Percentiles rank a stretch among this genome's conserved stretches.
Evolutionary conservation across 2,797 vertebrate genomes (phyloP).

Genomic region (Mycteria americana): DNA sequence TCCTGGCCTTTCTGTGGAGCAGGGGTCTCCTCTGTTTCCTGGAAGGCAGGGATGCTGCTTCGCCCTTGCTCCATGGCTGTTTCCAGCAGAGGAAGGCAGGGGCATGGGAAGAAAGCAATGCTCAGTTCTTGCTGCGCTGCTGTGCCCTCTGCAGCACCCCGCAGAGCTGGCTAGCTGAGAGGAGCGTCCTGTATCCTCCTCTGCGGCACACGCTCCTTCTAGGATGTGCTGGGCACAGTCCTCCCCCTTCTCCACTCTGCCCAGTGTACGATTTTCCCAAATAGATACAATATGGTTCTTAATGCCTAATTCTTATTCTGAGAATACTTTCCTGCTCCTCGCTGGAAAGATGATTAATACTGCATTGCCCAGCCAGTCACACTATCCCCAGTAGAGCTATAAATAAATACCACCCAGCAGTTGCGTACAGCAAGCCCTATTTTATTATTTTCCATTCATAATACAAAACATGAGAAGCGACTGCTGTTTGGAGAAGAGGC

Average conservation of each 20-base stretch:
- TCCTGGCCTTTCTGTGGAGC: background rate
- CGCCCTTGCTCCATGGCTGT: background rate
- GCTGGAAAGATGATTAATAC: conserved; percentile 47
- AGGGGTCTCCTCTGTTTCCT: background rate
- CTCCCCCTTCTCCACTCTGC: background rate
- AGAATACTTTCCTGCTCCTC: background rate
- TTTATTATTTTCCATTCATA: conserved; percentile 65
- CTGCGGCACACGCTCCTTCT: background rate
- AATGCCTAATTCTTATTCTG: conserved; percentile 38
- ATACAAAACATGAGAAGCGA: background rate
- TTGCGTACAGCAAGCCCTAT: conserved; percentile 10
- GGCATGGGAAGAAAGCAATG: background rate
- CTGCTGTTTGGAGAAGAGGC: background rate
- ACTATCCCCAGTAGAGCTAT: conserved; percentile 41
- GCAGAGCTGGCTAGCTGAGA: background rate
- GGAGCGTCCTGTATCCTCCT: background rate
- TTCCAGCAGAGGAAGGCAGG: background rate
- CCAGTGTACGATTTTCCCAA: background rate
- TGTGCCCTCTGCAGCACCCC: background rate
- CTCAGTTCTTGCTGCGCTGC: accelerated
- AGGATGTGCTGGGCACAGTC: background rate
- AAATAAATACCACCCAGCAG: conserved; percentile 56
- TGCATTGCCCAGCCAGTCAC: conserved; percentile 40
- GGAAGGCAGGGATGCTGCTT: background rate
- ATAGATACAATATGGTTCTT: background rate